Base-by-base conservation (phyloP, 2,113 vertebrate species). In the Pimephales promelas region DNA sequence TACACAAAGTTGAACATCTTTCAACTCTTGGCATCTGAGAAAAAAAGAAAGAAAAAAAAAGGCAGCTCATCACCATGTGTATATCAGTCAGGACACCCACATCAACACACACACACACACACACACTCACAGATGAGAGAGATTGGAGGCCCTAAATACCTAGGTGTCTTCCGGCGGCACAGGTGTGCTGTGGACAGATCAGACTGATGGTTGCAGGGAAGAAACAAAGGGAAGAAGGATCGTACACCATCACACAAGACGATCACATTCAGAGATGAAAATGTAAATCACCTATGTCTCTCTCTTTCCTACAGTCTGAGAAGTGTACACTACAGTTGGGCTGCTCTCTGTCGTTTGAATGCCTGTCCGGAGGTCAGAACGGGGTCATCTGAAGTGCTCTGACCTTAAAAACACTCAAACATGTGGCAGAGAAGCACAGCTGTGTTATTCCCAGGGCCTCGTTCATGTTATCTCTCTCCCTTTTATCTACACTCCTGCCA, bases 131-230 rank as follows among this genome's bases (percentile, higher is more conserved):
- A 77, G 47, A 52, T 31, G 45, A 74, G 45, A 52, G 57, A 81
- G 80, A 62, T 34, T 73, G 59, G 56, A 86, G 57, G 34, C 40
- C 62, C 59, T 74, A 40, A 20, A 47, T 79, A 85, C 79, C 80
- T 72, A 49, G 62, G 75, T 34, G 14, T 62, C 13, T 36, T 66
- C 9, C 9, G 13, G 26, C 28, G 64, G 64, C 31, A 81, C 64
- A 82, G 85, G 82, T 77, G 84, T 82, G 82, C n/a, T 45, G 49
- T 16, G 78, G 77, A 86, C 45, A 76, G 52, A n/a, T 54, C 64
- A 76, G 59, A 72, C 18, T 5, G 49, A 47, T 4, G 26, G 45
- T 9, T 20, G 26, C 16, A 76, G 52, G 5, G 5, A 76, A 54
- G 45, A 31, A 36, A 31, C 24, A 56, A 49, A 76, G 52, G 5